phyloP scores from a whole-genome alignment of 2,797 vertebrate genomes.

The Cottoperca gobio region DNA sequence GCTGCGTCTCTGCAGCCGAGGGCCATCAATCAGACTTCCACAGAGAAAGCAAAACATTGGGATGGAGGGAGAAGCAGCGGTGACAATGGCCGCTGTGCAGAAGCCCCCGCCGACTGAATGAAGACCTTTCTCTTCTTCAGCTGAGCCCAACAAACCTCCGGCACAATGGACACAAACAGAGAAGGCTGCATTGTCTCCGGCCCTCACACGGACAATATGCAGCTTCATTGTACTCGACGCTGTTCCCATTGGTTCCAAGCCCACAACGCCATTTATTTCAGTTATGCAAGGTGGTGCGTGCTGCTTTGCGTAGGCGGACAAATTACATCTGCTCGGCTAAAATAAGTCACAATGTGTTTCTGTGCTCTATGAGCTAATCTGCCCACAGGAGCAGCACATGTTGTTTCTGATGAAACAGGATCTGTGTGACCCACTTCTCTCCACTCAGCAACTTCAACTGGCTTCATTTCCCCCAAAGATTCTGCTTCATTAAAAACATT shows the following conservation, averaged over 20 bases:
- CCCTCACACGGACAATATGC: slow-evolving; percentile 63
- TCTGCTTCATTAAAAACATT: no score
- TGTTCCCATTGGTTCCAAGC: slow-evolving; percentile 49
- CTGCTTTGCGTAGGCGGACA: no score
- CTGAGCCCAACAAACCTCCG: slow-evolving; percentile 63
- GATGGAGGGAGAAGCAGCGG: slow-evolving; percentile 1
- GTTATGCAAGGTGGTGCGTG: no score
- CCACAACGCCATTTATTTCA: no score
- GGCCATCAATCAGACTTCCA: slow-evolving; percentile 38
- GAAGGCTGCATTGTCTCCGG: slow-evolving; percentile 72
- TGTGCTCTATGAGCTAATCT: no score
- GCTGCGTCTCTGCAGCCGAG: slow-evolving; percentile 8
- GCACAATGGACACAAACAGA: slow-evolving; percentile 67
- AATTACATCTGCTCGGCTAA: no score
- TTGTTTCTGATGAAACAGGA: no score
- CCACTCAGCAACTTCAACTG: no score
- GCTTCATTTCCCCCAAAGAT: no score
- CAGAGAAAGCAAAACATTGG: slow-evolving; percentile 41
- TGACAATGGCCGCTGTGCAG: slow-evolving; percentile 71
- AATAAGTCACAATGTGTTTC: no score
- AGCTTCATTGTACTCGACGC: slow-evolving; percentile 68
- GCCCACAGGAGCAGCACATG: no score
- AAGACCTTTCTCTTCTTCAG: slow-evolving; percentile 67
- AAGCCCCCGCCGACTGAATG: slow-evolving; percentile 65
- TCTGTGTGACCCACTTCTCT: no score